Evolutionary conservation across 1,140 invertebrate genomes (phyloP).

Genomic region (Augochlora pura): DNA sequence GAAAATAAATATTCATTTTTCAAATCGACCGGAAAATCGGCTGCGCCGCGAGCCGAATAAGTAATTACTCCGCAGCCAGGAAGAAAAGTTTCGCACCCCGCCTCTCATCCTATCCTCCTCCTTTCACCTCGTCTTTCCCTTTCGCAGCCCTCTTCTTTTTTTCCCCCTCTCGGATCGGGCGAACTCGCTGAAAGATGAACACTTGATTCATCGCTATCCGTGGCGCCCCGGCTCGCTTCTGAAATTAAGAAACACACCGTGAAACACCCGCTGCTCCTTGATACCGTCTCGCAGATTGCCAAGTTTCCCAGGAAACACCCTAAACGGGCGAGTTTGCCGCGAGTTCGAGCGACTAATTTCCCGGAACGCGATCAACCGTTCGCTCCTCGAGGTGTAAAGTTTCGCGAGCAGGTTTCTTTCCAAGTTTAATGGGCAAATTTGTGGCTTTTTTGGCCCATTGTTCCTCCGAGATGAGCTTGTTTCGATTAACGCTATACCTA

Average conservation of each 20-base stretch:
- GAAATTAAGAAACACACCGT: not conserved
- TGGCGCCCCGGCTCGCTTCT: not conserved
- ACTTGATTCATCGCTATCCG: not conserved
- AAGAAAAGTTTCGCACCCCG: too few species aligned
- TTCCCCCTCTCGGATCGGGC: not conserved
- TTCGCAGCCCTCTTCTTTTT: not conserved
- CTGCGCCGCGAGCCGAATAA: not conserved
- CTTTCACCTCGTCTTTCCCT: too few species aligned
- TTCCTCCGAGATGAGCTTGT: too few species aligned
- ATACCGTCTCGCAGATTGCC: not conserved
- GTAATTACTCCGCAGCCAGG: not conserved
- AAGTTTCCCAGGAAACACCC: not conserved
- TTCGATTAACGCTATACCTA: too few species aligned
- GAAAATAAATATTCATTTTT: too few species aligned
- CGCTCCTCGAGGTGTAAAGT: too few species aligned
- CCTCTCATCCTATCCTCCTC: too few species aligned
- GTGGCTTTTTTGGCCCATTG: too few species aligned
- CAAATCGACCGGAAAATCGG: too few species aligned
- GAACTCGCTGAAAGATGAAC: too few species aligned
- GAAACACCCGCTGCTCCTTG: not conserved
- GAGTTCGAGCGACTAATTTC: not conserved
- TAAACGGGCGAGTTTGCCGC: not conserved
- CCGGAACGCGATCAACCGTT: not conserved
- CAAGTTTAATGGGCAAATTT: too few species aligned
- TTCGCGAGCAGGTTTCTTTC: too few species aligned